Evolutionary conservation across 2,797 vertebrate genomes (phyloP).

Genomic region (Sparus aurata): DNA sequence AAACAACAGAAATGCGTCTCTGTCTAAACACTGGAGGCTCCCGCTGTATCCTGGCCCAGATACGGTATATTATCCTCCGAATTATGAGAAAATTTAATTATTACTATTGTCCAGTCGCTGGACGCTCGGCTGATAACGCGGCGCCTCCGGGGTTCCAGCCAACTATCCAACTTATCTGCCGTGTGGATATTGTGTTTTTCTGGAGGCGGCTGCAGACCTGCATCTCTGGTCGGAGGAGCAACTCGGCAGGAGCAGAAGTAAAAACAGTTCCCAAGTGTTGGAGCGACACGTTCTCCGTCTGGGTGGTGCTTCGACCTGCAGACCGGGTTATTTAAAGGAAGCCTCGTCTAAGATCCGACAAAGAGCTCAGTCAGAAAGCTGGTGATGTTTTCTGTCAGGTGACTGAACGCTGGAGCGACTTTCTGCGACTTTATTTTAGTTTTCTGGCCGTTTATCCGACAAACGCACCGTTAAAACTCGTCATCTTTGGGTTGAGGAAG

Average conservation of each 20-base stretch:
- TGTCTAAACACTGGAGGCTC: constrained; percentile 3
- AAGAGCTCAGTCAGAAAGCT: background rate
- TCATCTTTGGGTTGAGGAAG: constrained; percentile 4
- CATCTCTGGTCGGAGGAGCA: background rate
- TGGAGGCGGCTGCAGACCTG: constrained; percentile 9
- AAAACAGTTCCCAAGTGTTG: constrained; percentile 3
- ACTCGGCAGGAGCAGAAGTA: background rate
- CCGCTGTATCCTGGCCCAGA: constrained; percentile 22
- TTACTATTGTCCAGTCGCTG: constrained; percentile 45
- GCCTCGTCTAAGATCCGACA: constrained; percentile 14
- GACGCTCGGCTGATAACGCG: constrained; percentile 50
- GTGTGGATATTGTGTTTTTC: constrained; percentile 30
- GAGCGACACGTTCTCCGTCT: constrained; percentile 31
- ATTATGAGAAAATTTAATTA: constrained; percentile 62
- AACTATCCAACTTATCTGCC: constrained; percentile 9
- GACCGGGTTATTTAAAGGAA: constrained; percentile 1
- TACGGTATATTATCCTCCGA: constrained; percentile 38
- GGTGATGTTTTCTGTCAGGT: background rate
- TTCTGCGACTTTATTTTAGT: background rate
- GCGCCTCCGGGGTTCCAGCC: constrained; percentile 32
- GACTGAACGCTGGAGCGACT: too few relatives aligned
- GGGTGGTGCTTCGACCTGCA: background rate
- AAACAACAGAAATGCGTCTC: constrained; percentile 20
- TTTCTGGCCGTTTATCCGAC: background rate
- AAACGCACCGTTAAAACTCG: background rate